These are phyloP conservation scores for Megalopta genalis DNA, from an alignment of 1,140 invertebrate genomes.

Conservation along the genomic window DNA sequence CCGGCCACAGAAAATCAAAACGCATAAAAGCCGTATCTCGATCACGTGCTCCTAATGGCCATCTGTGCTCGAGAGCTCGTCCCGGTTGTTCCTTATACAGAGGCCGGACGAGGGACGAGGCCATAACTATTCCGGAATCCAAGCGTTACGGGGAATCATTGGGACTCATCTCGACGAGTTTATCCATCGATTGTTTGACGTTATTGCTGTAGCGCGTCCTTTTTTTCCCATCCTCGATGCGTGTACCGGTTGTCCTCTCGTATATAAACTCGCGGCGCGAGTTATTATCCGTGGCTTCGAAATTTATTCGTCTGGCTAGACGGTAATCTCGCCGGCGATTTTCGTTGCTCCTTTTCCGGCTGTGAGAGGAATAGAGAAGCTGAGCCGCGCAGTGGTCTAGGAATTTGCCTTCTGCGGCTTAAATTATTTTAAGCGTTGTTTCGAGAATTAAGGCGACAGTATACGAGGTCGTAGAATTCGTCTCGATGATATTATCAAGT, in stretches of 20 bases:
- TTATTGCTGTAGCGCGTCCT: background rate
- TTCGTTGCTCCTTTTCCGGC: background rate
- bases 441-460: no score
- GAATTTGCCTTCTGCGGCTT: no score
- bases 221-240: background rate
- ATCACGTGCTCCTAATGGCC: slow-evolving; percentile 27
- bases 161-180: background rate
- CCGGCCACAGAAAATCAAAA: slow-evolving; percentile 38
- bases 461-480: no score
- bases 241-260: slow-evolving; percentile 7
- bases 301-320: background rate
- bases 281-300: background rate
- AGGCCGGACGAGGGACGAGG: slow-evolving; percentile 4
- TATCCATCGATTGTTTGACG: slow-evolving; percentile 4
- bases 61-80: background rate
- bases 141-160: background rate
- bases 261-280: background rate
- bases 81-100: slow-evolving; percentile 9
- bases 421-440: no score
- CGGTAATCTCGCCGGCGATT: background rate
- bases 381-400: background rate
- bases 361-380: background rate
- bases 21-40: slow-evolving; percentile 36
- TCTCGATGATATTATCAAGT: no score
- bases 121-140: slow-evolving; percentile 29